Evolutionary conservation across 2,888 invertebrate species (phyloP), one percentile per base, ranked within the genome.

Genomic region (Xanthostigma xanthostigma): DNA sequence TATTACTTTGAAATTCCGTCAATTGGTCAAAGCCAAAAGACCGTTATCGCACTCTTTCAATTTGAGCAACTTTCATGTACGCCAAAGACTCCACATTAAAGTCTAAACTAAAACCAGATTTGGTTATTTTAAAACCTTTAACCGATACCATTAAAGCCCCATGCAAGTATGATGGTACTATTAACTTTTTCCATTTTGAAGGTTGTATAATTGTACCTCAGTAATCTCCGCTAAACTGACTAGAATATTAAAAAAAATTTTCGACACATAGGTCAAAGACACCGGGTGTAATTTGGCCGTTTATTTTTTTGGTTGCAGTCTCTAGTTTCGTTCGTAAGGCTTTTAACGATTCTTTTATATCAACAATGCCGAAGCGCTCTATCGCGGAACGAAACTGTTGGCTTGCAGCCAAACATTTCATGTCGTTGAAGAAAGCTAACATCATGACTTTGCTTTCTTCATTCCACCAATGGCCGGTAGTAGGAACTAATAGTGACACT

Each of bases 31-130:
- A 41, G 14, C 42, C 42, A 6, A 41, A 41, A 41, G 42, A 41
- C 42, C 14, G 42, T 41, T 41, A 4, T 41, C 2, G 42, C 42
- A 41, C 42, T 41, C 42, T 41, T 3, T n/a, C 5, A 14, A 41
- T 41, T 41, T 41, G 3, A 5, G 44, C 2, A 39, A 44, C 36
- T 44, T 44, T 44, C 44, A 44, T 44, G 35, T 44, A 35, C 4
- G 44, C 44, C 41, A 44, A 44, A 5, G 44, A n/a, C n/a, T n/a
- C n/a, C n/a, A 44, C 44, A 4, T 44, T 44, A 44, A 44, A 44
- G 17, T 44, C 44, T 44, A 44, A 44, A 35, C 44, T 44, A 44
- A 44, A 44, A 41, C 42, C 42, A 41, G 3, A 4, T 41, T 3
- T 41, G 42, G 42, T 41, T 3, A 41, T 41, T 41, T 41, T 41